Conservation (phyloP, 2,797 vertebrate genomes). For the Vespertilio murinus region DNA sequence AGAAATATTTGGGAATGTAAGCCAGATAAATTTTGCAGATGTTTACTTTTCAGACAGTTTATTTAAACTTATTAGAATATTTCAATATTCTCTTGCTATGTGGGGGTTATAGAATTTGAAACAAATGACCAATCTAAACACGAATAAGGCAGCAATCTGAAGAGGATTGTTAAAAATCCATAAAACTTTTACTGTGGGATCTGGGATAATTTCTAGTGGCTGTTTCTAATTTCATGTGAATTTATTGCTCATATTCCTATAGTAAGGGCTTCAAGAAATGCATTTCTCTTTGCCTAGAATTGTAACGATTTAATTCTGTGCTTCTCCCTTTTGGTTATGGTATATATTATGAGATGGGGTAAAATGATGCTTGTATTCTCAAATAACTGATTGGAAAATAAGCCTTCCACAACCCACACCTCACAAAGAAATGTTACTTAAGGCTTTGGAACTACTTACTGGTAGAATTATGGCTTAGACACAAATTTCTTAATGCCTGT, state of each 20-base stretch:
- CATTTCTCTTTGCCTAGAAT: neutral
- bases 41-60: neutral
- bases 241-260: neutral
- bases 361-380: neutral
- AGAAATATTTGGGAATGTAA: neutral
- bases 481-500: neutral
- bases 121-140: neutral
- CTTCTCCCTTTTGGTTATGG: neutral
- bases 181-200: neutral
- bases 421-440: neutral
- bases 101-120: neutral
- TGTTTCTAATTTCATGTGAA: constrained; percentile 1
- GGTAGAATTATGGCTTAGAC: neutral
- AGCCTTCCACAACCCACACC: neutral
- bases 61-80: neutral
- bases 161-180: constrained; percentile 9
- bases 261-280: neutral
- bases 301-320: constrained; percentile 9
- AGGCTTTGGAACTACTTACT: neutral
- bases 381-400: neutral
- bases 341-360: neutral
- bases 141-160: neutral
- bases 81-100: neutral
- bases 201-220: neutral
- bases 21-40: neutral